Conservation (phyloP, 64 coral and sea anemone species). For the Montipora foliosa region DNA sequence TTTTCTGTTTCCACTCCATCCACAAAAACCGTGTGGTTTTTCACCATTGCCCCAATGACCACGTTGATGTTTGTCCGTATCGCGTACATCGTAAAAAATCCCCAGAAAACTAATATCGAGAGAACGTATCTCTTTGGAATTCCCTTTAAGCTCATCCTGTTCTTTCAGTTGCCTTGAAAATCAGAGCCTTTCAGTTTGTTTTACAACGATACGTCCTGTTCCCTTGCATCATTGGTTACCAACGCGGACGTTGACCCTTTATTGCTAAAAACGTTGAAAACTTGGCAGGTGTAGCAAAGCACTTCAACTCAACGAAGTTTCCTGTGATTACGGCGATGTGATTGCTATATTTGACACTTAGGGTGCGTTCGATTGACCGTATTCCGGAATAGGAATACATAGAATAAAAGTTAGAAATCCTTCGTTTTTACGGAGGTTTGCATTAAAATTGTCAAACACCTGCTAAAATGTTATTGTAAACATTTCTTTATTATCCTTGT, state of each 20-base stretch:
- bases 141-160: conserved; percentile 11
- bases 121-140: conserved; percentile 90
- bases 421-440: no score
- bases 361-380: no score
- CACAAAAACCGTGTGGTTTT: conserved; percentile 75
- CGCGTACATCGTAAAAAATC: conserved; percentile 88
- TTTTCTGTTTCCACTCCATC: conserved; percentile 40
- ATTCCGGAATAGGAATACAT: no score
- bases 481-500: no score
- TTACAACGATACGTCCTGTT: neutral
- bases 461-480: no score
- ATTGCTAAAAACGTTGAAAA: neutral
- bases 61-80: conserved; percentile 87
- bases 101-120: conserved; percentile 74
- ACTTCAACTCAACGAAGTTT: no score
- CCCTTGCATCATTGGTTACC: neutral
- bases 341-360: no score
- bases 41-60: conserved; percentile 85
- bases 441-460: no score
- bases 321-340: no score
- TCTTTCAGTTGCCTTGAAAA: neutral
- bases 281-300: no score
- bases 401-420: no score
- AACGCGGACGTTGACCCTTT: neutral
- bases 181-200: neutral